Percentiles rank a stretch among this genome's conserved stretches.
phyloP scores from a whole-genome alignment of 1,140 invertebrate genomes.

The Ruditapes philippinarum region DNA sequence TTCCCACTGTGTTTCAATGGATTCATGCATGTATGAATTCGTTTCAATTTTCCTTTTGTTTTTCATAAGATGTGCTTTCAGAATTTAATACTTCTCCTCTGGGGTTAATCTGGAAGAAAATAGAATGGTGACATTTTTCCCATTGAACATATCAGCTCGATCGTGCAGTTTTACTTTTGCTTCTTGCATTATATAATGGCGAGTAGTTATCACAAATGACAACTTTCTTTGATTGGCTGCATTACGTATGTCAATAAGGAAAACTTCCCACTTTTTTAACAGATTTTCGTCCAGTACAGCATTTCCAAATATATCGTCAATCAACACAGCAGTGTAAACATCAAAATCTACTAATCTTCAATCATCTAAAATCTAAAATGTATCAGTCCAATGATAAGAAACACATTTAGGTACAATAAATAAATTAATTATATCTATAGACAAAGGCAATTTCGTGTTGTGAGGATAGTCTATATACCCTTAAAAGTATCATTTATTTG shows the following conservation, averaged over 20 bases:
- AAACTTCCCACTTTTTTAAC: neutral
- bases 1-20: neutral
- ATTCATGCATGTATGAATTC: neutral
- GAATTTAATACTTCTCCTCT: neutral
- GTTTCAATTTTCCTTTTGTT: neutral
- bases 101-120: neutral
- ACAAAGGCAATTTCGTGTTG: neutral
- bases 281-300: neutral
- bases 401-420: neutral
- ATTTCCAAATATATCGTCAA: constrained; percentile 48
- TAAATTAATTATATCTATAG: neutral
- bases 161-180: neutral
- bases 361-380: neutral
- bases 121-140: neutral
- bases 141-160: neutral
- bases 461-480: neutral
- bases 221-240: neutral
- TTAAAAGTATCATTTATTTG: neutral
- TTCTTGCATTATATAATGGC: constrained; percentile 35
- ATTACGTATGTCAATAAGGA: neutral
- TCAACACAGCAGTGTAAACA: no score
- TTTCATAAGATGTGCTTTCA: neutral
- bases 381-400: no score
- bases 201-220: constrained; percentile 17
- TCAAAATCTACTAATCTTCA: no score